These are phyloP conservation scores for Megalops cyprinoides DNA, from an alignment of 2,797 vertebrate species.

Conservation along the genomic window DNA sequence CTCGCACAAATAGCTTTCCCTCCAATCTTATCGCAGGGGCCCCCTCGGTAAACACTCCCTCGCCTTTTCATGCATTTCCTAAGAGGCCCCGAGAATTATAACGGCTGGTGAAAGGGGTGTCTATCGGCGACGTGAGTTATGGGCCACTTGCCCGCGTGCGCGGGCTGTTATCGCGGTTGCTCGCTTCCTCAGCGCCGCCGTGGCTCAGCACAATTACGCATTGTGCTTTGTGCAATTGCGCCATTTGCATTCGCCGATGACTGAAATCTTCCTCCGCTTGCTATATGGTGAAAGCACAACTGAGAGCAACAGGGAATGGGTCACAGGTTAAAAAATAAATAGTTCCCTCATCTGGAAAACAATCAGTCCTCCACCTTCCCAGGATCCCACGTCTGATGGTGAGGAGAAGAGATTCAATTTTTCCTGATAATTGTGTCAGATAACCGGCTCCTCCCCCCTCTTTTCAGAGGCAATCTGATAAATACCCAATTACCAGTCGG, in stretches of 20 bases:
- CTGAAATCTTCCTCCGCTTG: constrained; percentile 35
- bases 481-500: constrained; percentile 90
- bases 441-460: constrained; percentile 76
- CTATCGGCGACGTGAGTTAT: constrained; percentile 56
- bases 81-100: constrained; percentile 56
- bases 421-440: constrained; percentile 91
- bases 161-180: constrained; percentile 55
- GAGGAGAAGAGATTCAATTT: constrained; percentile 74
- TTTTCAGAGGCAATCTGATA: constrained; percentile 91
- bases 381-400: constrained; percentile 67
- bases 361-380: constrained; percentile 60
- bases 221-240: constrained; percentile 56
- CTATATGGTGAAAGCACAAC: constrained; percentile 37
- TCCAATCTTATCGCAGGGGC: constrained; percentile 58
- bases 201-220: constrained; percentile 50
- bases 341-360: constrained; percentile 59
- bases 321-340: too few species aligned
- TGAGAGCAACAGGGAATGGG: constrained; percentile 26
- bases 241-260: constrained; percentile 65
- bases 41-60: constrained; percentile 56
- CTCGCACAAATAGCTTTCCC: constrained; percentile 51
- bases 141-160: constrained; percentile 43
- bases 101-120: constrained; percentile 43
- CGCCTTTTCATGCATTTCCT: constrained; percentile 53
- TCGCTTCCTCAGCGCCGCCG: constrained; percentile 49